These are phyloP conservation scores for Corythaixoides concolor DNA, from an alignment of 2,113 vertebrate species.

Conservation along the genomic window DNA sequence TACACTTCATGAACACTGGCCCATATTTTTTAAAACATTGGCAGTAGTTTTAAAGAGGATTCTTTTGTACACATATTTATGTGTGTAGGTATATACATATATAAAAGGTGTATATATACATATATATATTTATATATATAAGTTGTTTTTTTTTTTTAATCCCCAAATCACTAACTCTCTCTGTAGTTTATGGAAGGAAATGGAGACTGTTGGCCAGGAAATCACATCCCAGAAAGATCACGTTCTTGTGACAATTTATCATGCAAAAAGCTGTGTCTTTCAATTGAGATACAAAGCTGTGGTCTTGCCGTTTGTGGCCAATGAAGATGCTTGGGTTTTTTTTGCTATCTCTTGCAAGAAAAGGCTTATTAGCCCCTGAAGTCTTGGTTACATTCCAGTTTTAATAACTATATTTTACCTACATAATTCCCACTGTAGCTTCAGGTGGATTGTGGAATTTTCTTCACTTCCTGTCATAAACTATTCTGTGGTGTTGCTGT, in stretches of 20 bases:
- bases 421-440: constrained; percentile 41
- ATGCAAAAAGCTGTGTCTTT: neutral
- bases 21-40: neutral
- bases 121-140: neutral
- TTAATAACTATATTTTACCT: constrained; percentile 61
- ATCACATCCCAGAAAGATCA: constrained; percentile 39
- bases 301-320: constrained; percentile 43
- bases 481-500: neutral
- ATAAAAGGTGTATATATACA: neutral
- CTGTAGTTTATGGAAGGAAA: constrained; percentile 42
- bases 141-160: neutral
- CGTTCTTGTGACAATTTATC: constrained; percentile 42
- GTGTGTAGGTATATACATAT: too few species aligned
- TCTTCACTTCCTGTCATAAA: constrained; percentile 56
- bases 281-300: constrained; percentile 47
- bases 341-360: constrained; percentile 45
- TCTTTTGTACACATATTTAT: neutral
- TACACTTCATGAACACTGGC: neutral
- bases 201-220: constrained; percentile 31
- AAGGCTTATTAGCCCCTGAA: constrained; percentile 58
- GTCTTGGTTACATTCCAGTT: constrained; percentile 49
- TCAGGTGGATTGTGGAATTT: constrained; percentile 59
- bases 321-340: constrained; percentile 25
- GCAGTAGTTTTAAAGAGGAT: neutral
- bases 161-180: neutral